These are phyloP conservation scores for Campylomormyrus tamandua DNA, from an alignment of 2,113 vertebrate genomes.

Conservation along the genomic window DNA sequence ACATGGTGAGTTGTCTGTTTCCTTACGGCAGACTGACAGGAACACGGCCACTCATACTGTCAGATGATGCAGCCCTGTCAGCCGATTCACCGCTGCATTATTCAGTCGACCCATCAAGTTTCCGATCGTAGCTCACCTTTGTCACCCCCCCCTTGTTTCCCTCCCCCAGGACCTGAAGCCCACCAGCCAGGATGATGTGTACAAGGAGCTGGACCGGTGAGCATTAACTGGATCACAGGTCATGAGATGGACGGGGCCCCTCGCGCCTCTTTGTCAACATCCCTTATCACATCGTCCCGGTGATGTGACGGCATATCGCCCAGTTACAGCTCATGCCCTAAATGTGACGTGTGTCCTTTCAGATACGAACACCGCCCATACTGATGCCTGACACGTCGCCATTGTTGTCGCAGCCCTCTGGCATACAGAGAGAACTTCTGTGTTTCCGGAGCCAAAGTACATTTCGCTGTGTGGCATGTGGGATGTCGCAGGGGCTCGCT, in stretches of 20 bases:
- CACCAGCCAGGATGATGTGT: conserved; percentile 56
- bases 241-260: conserved; percentile 26
- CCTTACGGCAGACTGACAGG: background rate
- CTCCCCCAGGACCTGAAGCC: conserved; percentile 61
- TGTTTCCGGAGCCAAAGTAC: background rate
- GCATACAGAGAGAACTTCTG: background rate
- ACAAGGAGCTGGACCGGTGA: conserved; percentile 63
- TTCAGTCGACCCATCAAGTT: conserved; percentile 42
- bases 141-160: conserved; percentile 15
- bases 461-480: background rate
- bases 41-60: conserved; percentile 26
- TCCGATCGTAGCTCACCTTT: conserved; percentile 41
- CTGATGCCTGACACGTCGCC: conserved; percentile 33
- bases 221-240: conserved; percentile 37
- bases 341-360: conserved; percentile 44
- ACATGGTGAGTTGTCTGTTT: conserved; percentile 63
- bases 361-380: conserved; percentile 53
- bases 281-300: conserved; percentile 41
- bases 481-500: background rate
- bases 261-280: conserved; percentile 32
- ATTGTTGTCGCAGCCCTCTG: background rate
- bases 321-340: conserved; percentile 15
- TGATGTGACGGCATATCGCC: conserved; percentile 32
- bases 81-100: conserved; percentile 50
- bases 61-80: conserved; percentile 40